A percentile compares a stretch with the other conserved stretches of the same genome.
These are phyloP conservation scores for Takifugu rubripes DNA, from an alignment of 2,797 vertebrate genomes.

Conservation along the genomic window DNA sequence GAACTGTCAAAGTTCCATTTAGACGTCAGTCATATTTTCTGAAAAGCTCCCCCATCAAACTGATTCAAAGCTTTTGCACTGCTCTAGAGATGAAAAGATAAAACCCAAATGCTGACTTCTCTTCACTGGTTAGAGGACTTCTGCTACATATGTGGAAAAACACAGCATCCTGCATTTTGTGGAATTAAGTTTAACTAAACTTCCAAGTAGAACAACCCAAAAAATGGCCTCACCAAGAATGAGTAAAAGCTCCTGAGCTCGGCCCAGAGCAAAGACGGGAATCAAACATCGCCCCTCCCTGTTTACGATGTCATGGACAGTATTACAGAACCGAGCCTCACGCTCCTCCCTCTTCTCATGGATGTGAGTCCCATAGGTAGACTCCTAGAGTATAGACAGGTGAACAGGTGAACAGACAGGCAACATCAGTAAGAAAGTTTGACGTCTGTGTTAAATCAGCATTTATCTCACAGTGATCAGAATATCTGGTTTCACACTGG, in stretches of 20 bases:
- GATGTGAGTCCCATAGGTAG: constrained; percentile 93
- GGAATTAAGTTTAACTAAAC: too few species aligned
- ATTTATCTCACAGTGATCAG: constrained; percentile 78
- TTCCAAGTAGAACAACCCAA: too few species aligned
- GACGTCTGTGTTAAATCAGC: background rate
- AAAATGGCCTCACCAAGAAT: constrained; percentile 80
- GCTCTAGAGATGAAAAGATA: too few species aligned
- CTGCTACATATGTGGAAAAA: too few species aligned
- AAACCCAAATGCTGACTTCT: too few species aligned
- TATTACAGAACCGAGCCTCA: constrained; percentile 94
- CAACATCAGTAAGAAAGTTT: background rate
- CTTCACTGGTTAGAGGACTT: too few species aligned
- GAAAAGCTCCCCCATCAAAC: too few species aligned
- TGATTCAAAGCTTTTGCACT: too few species aligned
- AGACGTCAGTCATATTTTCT: too few species aligned
- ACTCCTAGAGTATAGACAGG: constrained; percentile 76
- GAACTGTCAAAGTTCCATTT: too few species aligned
- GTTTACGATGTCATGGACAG: constrained; percentile 94
- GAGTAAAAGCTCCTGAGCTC: constrained; percentile 93
- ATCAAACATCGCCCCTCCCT: constrained; percentile 89
- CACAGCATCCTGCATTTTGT: too few species aligned
- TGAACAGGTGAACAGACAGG: background rate
- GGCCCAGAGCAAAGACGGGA: constrained; percentile 84
- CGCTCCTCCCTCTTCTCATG: constrained; percentile 94
- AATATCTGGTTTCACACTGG: constrained; percentile 94